Evolutionary conservation across 2,888 invertebrate species (phyloP), one percentile per base, ranked within the genome.

Genomic region (Agonopterix arenella): DNA sequence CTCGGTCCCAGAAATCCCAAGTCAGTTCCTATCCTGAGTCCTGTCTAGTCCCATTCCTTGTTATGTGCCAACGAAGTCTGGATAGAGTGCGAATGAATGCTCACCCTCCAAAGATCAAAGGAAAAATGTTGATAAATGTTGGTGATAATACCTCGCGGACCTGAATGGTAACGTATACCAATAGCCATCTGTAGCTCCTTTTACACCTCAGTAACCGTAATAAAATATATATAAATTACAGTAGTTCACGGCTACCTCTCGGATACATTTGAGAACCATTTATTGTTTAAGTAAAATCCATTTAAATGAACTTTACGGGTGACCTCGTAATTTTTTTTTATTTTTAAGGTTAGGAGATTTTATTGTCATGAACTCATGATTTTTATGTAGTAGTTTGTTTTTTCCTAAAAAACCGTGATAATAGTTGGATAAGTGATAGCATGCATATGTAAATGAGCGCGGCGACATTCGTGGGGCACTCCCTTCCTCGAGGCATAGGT

Each of bases 271-370:
- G 64, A 67, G 65, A 76, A 69, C 66, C 61, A 62, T 66, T 75
- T 76, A 75, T 76, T 76, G 72, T 78, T 72, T 83, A 83, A 81
- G 81, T 76, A 76, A 76, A 83, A 82, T 73, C 74, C 76, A 68
- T 77, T 77, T 74, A 73, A 73, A 74, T 68, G 62, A 70, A 73
- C 62, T 61, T 76, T 80, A 79, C 80, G 83, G 82, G 78, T 83
- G 72, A 70, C 66, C 74, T 82, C 79, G 78, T 83, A 78, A 75
- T 80, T 83, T 84, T 81, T 81, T 82, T 86, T 80, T 84, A 81
- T 81, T 82, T 86, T 80, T 89, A 89, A 85, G 84, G 79, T 76
- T 83, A 82, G 80, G 83, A 84, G 81, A 80, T 79, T 81, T 80
- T 82, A 79, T 81, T 70, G 73, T 76, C 77, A 74, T 74, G 74